phyloP scores from a whole-genome alignment of 2,797 vertebrate species.

The Rhynchotus rufescens region DNA sequence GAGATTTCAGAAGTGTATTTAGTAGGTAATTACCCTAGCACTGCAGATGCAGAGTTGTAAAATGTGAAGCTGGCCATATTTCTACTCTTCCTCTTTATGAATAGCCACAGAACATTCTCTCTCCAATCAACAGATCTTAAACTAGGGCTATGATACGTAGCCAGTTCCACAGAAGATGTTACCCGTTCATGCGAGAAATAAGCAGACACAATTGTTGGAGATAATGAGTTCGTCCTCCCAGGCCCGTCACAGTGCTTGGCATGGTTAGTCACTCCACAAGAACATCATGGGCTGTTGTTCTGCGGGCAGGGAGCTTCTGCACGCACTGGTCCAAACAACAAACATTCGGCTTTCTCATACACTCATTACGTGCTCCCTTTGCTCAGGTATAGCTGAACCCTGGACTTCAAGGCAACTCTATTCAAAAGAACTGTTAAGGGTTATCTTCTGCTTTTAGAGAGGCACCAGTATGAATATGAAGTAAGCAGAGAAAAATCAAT shows the following conservation, averaged over 20 bases:
- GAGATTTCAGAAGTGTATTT: slow-evolving; percentile 55
- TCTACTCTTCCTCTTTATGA: slow-evolving; percentile 66
- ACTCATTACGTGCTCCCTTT: neutral
- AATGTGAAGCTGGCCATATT: slow-evolving; percentile 55
- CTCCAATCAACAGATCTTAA: slow-evolving; percentile 56
- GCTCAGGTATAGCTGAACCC: neutral
- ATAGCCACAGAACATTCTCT: slow-evolving; percentile 58
- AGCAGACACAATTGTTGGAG: slow-evolving; percentile 47
- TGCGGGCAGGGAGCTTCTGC: slow-evolving; percentile 2
- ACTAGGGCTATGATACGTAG: slow-evolving; percentile 60
- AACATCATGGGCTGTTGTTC: slow-evolving; percentile 16
- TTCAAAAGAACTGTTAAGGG: neutral
- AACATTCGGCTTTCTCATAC: neutral
- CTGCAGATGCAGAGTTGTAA: slow-evolving; percentile 58
- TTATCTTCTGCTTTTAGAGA: neutral
- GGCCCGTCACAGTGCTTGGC: slow-evolving; percentile 51
- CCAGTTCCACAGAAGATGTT: slow-evolving; percentile 46
- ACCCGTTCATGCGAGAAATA: slow-evolving; percentile 72
- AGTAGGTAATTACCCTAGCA: slow-evolving; percentile 68
- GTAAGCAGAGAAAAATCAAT: neutral
- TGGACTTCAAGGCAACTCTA: neutral
- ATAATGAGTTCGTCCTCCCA: slow-evolving; percentile 70
- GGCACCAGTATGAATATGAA: neutral
- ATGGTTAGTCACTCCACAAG: neutral
- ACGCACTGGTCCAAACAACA: neutral